Base-by-base conservation (phyloP, 2,113 vertebrate genomes). In the Xenopus laevis region DNA sequence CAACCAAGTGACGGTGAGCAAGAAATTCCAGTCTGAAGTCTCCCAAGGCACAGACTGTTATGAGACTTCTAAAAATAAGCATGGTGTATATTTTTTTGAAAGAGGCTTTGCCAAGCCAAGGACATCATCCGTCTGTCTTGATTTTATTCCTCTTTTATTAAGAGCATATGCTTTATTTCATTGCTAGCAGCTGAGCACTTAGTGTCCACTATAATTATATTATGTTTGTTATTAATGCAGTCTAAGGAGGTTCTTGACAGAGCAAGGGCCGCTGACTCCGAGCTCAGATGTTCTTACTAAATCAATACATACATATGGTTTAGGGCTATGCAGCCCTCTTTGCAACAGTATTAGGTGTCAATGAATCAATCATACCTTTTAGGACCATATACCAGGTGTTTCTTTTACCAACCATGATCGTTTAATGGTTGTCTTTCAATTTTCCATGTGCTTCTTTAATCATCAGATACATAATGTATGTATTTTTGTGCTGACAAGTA, bases 71-170 rank as follows among this genome's bases (percentile, higher is more conserved):
- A 66, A 66, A 66, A 66, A 73, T 73, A 73, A 23, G 30, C 33
- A 12, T 45, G 63, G 63, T 73, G 66, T 66, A 65, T 59, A 65
- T 33, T 59, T 58, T 27, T 55, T 27, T 13, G 4, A 12, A 47
- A 27, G 18, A 46, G n/a, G 50, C 53, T 23, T 57, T 73, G 71
- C 71, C 63, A 73, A 66, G 71, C 50, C n/a, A 73, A 59, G 71
- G 71, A 73, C 71, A 72, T 66, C 71, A 66, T 59, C 33, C 16
- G 62, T 73, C 71, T 72, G 12, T 55, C n/a, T 23, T 33, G 50
- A 50, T 63, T 45, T 58, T 66, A 30, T 53, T 55, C n/a, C 7
- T 44, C 27, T 73, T 73, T 73, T 66, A 73, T 73, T 66, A 47
- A 66, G 63, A 53, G n/a, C 63, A 70, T 58, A 40, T 44, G 68